These are phyloP conservation scores for Fukomys damarensis DNA, from an alignment of 2,113 vertebrate genomes.

Conservation along the genomic window DNA sequence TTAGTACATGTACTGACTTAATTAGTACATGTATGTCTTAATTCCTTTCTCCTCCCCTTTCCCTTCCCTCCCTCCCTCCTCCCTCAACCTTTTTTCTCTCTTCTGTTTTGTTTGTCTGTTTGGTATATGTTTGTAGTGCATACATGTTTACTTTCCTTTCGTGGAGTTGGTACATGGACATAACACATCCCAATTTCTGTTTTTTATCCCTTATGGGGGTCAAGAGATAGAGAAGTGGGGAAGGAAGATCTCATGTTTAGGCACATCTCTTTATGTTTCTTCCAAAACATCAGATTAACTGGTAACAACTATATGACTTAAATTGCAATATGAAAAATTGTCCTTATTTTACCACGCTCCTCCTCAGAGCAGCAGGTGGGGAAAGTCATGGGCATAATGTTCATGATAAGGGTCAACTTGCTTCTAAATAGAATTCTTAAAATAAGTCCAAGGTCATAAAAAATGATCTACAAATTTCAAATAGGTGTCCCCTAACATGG, in stretches of 20 bases:
- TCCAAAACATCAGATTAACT: neutral
- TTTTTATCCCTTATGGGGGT: neutral
- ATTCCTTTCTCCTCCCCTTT: neutral
- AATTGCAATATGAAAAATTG: neutral
- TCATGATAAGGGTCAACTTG: neutral
- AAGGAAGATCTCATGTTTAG: neutral
- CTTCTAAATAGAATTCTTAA: constrained; percentile 36
- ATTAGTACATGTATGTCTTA: too few relatives aligned
- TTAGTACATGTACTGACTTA: neutral
- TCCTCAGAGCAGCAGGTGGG: neutral
- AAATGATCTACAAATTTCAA: neutral
- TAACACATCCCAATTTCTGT: neutral
- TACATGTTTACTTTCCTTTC: neutral
- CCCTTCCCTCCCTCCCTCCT: neutral
- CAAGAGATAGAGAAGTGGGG: neutral
- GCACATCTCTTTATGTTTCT: neutral
- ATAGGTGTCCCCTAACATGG: neutral
- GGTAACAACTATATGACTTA: neutral
- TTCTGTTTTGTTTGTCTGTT: neutral
- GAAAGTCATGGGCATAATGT: neutral
- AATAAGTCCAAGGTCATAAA: neutral
- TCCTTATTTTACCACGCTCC: neutral
- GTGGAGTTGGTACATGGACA: neutral
- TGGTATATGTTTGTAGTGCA: neutral
- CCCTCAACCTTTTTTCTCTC: neutral